Base-by-base conservation (phyloP, 2,797 vertebrate species). In the Semaprochilodus insignis region DNA sequence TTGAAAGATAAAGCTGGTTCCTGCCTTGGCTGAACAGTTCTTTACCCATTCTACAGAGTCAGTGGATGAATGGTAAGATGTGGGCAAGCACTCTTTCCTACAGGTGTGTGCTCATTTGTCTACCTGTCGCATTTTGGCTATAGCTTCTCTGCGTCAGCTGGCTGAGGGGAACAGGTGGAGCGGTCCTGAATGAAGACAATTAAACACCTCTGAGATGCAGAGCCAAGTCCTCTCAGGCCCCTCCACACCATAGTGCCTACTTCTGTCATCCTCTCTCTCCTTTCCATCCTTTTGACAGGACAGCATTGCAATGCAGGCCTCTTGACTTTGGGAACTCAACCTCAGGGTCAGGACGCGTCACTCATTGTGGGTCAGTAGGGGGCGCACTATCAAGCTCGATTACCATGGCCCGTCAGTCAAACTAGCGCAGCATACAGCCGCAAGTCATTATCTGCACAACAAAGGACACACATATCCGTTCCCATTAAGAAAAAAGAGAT, bases 181-280 rank as follows among this genome's bases (percentile, higher is more conserved):
- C 87, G 82, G 88, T 91, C 89, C 90, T 92, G 93, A 91, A 91
- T 88, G 89, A 89, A 91, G 91, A 95, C 93, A 93, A 94, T 94
- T 93, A 94, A 94, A 93, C 93, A 93, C 91, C 91, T 93, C 74
- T 2, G 86, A 92, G 93, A 93, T 91, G 90, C 90, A 89, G 83
- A 78, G 90, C 92, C 92, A 93, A 92, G 36, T 83, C 77, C 78
- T 70, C 78, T 84, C 81, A 82, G 71, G 67, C 44, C 77, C 19
- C 74, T 2, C 69, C 34, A 25, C 21, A 72, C 8, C 36, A 11
- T 57, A 25, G 31, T 52, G 11, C 77, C 83, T 51, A 79, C 10
- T 21, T 71, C 74, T 74, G 77, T 44, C 78, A 48, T 65, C 13
- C 52, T 59, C 83, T 82, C 81, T 2, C 73, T 80, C 54, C 71